A percentile compares a stretch with the other conserved stretches of the same genome.
Conservation (phyloP, 2,113 vertebrate species). For the Jaculus jaculus region DNA sequence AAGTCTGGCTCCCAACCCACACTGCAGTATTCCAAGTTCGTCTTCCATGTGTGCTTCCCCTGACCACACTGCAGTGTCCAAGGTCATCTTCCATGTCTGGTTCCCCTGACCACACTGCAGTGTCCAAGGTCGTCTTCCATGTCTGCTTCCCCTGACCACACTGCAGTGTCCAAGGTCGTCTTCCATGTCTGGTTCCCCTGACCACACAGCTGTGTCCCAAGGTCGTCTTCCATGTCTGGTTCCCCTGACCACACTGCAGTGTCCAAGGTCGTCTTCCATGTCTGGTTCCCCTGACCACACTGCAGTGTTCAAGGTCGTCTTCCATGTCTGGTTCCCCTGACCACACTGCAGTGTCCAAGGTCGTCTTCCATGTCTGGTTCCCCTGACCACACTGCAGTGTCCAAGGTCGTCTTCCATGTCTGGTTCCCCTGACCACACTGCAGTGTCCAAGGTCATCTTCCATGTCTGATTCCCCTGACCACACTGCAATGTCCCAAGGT, state of each 20-base stretch:
- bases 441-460: background rate
- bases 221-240: constrained; percentile 4
- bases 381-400: constrained; percentile 57
- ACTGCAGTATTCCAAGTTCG: no score
- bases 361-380: constrained; percentile 36
- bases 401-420: no score
- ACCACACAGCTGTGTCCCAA: background rate
- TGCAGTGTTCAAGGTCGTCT: background rate
- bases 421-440: background rate
- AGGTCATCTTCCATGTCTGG: background rate
- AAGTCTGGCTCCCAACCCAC: constrained; percentile 51
- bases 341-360: constrained; percentile 30
- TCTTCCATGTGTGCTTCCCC: no score
- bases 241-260: background rate
- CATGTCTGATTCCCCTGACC: constrained; percentile 52
- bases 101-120: constrained; percentile 61
- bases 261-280: background rate
- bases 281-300: constrained; percentile 56
- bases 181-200: no score
- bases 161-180: no score
- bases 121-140: background rate
- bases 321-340: constrained; percentile 52
- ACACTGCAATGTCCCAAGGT: constrained; percentile 23
- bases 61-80: background rate
- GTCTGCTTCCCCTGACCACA: constrained; percentile 55